Base-by-base conservation (phyloP, 1,140 invertebrate genomes). In the Camponotus vicinus region DNA sequence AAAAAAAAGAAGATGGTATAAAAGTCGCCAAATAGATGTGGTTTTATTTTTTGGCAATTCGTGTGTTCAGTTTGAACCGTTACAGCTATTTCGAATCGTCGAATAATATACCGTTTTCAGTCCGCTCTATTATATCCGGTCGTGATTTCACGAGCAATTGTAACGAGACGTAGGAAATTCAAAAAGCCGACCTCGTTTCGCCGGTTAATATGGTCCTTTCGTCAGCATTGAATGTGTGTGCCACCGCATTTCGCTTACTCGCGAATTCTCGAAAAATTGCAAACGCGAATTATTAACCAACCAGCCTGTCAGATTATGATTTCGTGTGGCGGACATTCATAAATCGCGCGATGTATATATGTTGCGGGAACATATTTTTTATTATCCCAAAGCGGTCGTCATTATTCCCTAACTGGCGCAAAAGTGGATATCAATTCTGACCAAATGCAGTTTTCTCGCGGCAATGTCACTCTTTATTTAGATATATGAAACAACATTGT, bases 91-190 rank as follows among this genome's bases (percentile, higher is more conserved):
- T 87, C 45, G 40, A 11, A 27, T 45, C 45, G 42, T 32, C 32
- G 55, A 76, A 80, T 89, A 82, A 89, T 86, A 86, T 45, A 63
- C 76, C 57, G 73, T 52, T 86, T 80, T 76, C 66, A 64, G 40
- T 63, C 21, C 18, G 21, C n/a, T 57, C 55, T 45, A 71, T 86
- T 85, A 89, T 80, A 88, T 75, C 76, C 67, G 75, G 55, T 45
- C 52, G 77, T 55, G 70, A 76, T 63, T 89, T 89, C 89, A 89
- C 83, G 88, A 89, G 88, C 76, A 32, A 15, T 34, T 73, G 57
- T 89, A 89, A 89, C 83, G 78, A 76, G 70, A 42, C 79, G 34
- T 45, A 7, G 61, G 70, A 76, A 66, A 89, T 89, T 89, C 45
- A 69, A 21, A 69, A 88, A 86, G 59, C 49, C 45, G 27, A 66